A percentile compares a stretch with the other conserved stretches of the same genome.
Evolutionary conservation across 2,113 vertebrate genomes (phyloP).

Genomic region (Bufo bufo): DNA sequence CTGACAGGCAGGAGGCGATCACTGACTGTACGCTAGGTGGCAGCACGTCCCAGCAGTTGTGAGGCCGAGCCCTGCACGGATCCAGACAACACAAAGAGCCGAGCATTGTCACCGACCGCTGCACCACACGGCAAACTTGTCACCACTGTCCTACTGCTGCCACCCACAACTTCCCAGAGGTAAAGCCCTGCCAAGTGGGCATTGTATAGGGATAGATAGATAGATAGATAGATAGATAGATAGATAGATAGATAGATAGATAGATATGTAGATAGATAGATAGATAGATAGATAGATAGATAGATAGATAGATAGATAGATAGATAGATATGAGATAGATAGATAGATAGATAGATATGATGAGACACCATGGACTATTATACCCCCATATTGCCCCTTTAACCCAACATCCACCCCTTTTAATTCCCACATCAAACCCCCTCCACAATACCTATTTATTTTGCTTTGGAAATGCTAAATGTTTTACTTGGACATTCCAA

Average conservation of each 20-base stretch:
- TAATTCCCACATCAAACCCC: no score
- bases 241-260: background rate
- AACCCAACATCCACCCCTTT: no score
- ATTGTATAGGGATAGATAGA: background rate
- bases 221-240: background rate
- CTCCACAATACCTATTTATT: no score
- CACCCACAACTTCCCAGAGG: no score
- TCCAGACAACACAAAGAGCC: slow-evolving; percentile 70
- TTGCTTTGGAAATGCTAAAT: no score
- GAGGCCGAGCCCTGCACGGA: slow-evolving; percentile 59
- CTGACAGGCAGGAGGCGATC: slow-evolving; percentile 30
- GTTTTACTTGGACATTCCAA: no score
- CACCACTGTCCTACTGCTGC: no score
- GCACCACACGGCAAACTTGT: background rate
- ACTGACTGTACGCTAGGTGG: slow-evolving; percentile 95
- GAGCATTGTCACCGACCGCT: slow-evolving; percentile 67
- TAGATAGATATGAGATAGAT: background rate
- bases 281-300: background rate
- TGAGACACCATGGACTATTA: no score
- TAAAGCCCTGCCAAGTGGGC: no score
- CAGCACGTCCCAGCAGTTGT: slow-evolving; percentile 93
- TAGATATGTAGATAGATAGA: background rate
- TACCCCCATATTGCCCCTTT: no score
- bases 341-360: background rate
- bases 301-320: no score